Percentiles rank a stretch among this genome's conserved stretches.
phyloP scores from a whole-genome alignment of 30 jellyfish, hydroid and myxozoan genomes.

The Rhopilema esculentum region DNA sequence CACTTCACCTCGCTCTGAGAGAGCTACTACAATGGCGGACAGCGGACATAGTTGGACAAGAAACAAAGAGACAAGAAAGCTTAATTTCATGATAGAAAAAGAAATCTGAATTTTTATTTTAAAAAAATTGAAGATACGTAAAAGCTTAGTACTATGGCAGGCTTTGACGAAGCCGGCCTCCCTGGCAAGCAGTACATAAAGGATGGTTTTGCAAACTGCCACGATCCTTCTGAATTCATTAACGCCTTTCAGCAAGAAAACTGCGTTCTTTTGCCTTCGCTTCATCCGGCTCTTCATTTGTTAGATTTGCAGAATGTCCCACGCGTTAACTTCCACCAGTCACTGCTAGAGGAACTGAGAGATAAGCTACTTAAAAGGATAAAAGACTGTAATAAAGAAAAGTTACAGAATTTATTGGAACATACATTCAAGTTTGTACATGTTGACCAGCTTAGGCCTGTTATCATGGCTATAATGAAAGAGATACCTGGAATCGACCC shows the following conservation, averaged over 20 bases:
- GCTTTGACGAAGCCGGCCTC: conserved; percentile 95
- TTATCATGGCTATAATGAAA: conserved; percentile 82
- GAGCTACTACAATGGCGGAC: neutral
- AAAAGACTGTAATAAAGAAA: conserved; percentile 65
- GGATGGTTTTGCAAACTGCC: conserved; percentile 83
- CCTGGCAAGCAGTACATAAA: conserved; percentile 88
- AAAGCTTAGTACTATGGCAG: conserved; percentile 68
- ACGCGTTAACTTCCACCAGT: conserved; percentile 79
- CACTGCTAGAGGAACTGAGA: conserved; percentile 77
- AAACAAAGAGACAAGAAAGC: neutral
- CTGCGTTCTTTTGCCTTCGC: conserved; percentile 88
- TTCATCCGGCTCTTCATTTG: conserved; percentile 87
- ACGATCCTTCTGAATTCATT: conserved; percentile 83
- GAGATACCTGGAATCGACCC: conserved; percentile 71
- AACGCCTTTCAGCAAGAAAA: conserved; percentile 91
- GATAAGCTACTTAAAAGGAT: conserved; percentile 81
- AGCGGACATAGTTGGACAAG: neutral
- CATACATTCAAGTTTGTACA: conserved; percentile 87
- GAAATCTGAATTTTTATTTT: no score
- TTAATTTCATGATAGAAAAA: neutral
- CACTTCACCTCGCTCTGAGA: neutral
- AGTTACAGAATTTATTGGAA: conserved; percentile 65
- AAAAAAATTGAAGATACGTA: neutral
- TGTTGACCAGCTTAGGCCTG: conserved; percentile 86
- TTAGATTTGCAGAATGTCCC: conserved; percentile 87